Conservation (phyloP, 2,113 vertebrate genomes). For the Procavia capensis region DNA sequence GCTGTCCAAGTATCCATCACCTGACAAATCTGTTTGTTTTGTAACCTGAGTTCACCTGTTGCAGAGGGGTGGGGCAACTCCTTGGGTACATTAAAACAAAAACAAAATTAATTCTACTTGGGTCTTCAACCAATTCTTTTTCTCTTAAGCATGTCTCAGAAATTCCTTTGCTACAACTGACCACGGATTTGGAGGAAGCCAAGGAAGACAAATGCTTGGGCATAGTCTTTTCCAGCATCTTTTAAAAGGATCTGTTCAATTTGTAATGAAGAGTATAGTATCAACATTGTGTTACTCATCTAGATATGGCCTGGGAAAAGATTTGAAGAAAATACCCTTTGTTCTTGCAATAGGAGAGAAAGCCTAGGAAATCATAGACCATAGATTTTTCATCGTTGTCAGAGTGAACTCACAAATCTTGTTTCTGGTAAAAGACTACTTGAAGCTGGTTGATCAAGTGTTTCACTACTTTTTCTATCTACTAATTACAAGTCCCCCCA, state of each 20-base stretch:
- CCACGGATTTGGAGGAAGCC: not conserved
- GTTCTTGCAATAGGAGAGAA: not conserved
- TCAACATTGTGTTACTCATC: too few species aligned
- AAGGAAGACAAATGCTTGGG: not conserved
- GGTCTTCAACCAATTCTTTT: conserved; percentile 15
- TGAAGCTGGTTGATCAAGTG: not conserved
- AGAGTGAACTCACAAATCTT: not conserved
- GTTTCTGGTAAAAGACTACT: not conserved
- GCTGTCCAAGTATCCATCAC: not conserved
- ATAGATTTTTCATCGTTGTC: not conserved
- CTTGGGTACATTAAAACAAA: not conserved
- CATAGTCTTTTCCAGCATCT: not conserved
- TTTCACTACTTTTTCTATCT: not conserved
- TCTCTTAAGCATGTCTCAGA: not conserved
- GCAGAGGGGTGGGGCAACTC: not conserved
- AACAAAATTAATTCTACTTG: conserved; percentile 48
- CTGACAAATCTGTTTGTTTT: conserved; percentile 8
- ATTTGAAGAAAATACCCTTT: not conserved
- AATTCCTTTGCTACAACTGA: not conserved
- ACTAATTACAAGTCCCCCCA: not conserved
- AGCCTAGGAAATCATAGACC: not conserved
- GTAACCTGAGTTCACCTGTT: conserved; percentile 11
- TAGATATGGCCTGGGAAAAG: not conserved
- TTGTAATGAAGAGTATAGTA: not conserved
- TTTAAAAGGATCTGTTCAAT: not conserved